Evolutionary conservation across 2,797 vertebrate genomes (phyloP).

Genomic region (Cetoscarus ocellatus): DNA sequence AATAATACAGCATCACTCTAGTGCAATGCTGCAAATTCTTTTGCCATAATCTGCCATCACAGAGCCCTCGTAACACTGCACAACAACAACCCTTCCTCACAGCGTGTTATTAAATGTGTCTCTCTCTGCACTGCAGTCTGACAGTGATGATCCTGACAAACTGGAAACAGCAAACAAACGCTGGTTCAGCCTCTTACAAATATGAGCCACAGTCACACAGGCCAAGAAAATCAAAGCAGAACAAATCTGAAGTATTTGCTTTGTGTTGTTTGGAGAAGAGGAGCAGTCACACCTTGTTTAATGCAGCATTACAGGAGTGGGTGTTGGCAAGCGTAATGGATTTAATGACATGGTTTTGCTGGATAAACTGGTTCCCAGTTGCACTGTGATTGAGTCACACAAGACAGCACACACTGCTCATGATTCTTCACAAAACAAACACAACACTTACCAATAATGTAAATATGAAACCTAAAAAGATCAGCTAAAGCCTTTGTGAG

Average conservation of each 20-base stretch:
- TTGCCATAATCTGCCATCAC: not conserved
- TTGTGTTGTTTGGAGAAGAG: conserved; percentile 35
- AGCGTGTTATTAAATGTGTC: not conserved
- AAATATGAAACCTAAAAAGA: too few species aligned
- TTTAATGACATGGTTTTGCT: conserved; percentile 31
- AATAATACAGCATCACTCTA: too few species aligned
- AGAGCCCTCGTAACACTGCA: not conserved
- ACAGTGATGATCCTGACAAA: conserved; percentile 43
- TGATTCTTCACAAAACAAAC: not conserved
- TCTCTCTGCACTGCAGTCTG: conserved; percentile 12
- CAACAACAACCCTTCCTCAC: conserved; percentile 3
- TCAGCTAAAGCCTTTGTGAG: too few species aligned
- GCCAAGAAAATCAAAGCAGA: conserved; percentile 60
- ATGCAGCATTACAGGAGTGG: conserved; percentile 41
- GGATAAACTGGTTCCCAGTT: conserved; percentile 61
- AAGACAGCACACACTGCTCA: not conserved
- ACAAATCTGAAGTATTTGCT: conserved; percentile 44
- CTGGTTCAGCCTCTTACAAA: conserved; percentile 19
- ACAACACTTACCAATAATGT: not conserved
- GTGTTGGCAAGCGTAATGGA: conserved; percentile 44
- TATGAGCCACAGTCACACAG: not conserved
- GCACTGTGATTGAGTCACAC: not conserved
- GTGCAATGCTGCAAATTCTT: too few species aligned
- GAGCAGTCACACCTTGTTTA: conserved; percentile 51
- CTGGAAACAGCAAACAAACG: conserved; percentile 20